phyloP scores from a whole-genome alignment of 1,140 invertebrate genomes.

The Saccostrea echinata region DNA sequence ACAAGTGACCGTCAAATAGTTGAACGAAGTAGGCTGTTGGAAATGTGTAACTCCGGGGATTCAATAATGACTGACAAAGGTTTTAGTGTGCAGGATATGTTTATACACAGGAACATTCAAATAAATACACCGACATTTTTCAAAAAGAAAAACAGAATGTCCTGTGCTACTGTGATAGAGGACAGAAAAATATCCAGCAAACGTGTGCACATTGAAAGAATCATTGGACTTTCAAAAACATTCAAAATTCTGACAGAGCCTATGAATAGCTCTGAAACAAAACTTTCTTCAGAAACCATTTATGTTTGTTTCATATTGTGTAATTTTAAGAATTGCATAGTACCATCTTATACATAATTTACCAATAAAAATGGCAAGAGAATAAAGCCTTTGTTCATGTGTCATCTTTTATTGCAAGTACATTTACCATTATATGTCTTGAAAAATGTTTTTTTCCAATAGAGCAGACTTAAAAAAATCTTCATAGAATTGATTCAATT shows the following conservation, averaged over 20 bases:
- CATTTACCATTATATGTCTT: not conserved
- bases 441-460: too few species aligned
- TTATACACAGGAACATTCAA: slow-evolving; percentile 53
- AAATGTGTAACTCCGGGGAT: slow-evolving; percentile 53
- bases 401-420: not conserved
- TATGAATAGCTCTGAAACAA: slow-evolving; percentile 54
- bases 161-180: too few species aligned
- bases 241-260: slow-evolving; percentile 53
- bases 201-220: too few species aligned
- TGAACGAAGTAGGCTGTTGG: slow-evolving; percentile 42
- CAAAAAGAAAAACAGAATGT: slow-evolving; percentile 63
- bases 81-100: slow-evolving; percentile 62
- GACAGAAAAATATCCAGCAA: too few species aligned
- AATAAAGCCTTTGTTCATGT: not conserved
- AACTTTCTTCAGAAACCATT: slow-evolving; percentile 44
- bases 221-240: slow-evolving; percentile 60
- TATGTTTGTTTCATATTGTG: slow-evolving; percentile 51
- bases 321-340: slow-evolving; percentile 50
- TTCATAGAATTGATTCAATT: too few species aligned
- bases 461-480: too few species aligned
- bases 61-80: slow-evolving; percentile 63
- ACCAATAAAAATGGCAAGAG: not conserved
- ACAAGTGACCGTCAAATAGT: slow-evolving; percentile 60
- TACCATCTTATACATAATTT: slow-evolving; percentile 29
- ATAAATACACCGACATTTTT: slow-evolving; percentile 66